Base-by-base conservation (phyloP, 1,140 invertebrate species). In the Sitobion miscanthi region DNA sequence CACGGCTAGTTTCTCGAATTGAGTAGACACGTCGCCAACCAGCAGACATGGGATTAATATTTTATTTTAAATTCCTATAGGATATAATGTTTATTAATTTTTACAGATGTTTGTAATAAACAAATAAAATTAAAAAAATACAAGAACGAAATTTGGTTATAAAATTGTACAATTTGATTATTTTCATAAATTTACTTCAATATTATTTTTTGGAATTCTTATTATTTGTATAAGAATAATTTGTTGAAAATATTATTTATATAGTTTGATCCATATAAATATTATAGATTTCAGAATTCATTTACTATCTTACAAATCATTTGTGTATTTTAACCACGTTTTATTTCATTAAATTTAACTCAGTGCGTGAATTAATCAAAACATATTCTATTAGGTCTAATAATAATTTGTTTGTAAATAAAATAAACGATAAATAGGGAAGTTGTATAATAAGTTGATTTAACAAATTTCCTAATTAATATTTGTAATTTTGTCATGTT, bases 1-100 rank as follows among this genome's bases (percentile, higher is more conserved):
- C 89, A 69, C 38, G 42, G 25, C 54, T 69, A 62, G 89, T 90
- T 90, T 57, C 25, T 69, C 57, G 89, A 69, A 90, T 69, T 21
- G 54, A 90, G 38, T 69, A 42, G 23, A 62, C 89, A 69, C 57
- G 89, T 45, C 25, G 54, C 49, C 52, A 89, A 89, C 49, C 52
- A 52, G 30, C 86, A 57, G 35, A 57, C 21, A 57, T 47, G 35
- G 49, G 6, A 57, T 89, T 54, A 54, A 54, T 57, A 42, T 38
- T 57, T 57, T 25, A 57, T 89, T 89, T 89, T 57, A 89, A 89
- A 57, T 57, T 25, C 9, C 23, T 45, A 47, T 87, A 45, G 17
- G 49, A 8, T 52, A 17, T 52, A 54, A 6, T 87, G 30, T 47
- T n/a, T 87, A 87, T 47, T 42, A 42, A 42, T 42, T 42, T 42